A percentile compares a stretch with the other conserved stretches of the same genome.
These are phyloP conservation scores for Amphiduros pacificus DNA, from an alignment of 2,888 invertebrate genomes.

Conservation along the genomic window DNA sequence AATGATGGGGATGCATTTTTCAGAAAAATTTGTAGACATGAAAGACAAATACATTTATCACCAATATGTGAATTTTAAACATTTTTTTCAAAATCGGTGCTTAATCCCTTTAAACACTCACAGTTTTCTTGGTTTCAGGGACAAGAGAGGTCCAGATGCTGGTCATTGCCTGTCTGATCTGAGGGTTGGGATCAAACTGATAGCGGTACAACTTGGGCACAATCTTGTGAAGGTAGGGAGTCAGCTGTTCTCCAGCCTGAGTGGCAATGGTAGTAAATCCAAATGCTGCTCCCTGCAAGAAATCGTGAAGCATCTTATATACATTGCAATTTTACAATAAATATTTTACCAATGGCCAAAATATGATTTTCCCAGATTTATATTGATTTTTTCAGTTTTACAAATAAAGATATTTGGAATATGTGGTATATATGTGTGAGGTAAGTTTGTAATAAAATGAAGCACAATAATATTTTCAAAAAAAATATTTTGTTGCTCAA, in stretches of 20 bases:
- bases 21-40: too few species aligned
- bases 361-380: background rate
- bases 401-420: too few species aligned
- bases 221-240: conserved; percentile 80
- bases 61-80: too few species aligned
- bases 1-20: too few species aligned
- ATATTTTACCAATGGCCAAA: background rate
- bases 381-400: background rate
- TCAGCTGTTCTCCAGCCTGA: conserved; percentile 80
- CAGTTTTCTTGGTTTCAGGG: conserved; percentile 79
- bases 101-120: conserved; percentile 59
- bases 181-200: conserved; percentile 90
- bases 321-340: background rate
- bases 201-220: conserved; percentile 84
- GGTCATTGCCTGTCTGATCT: conserved; percentile 89
- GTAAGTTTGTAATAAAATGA: background rate
- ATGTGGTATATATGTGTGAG: too few species aligned
- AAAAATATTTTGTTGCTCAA: background rate
- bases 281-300: conserved; percentile 87
- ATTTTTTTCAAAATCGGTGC: background rate
- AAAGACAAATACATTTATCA: too few species aligned
- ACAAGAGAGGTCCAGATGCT: conserved; percentile 93
- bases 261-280: conserved; percentile 86
- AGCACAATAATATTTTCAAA: background rate
- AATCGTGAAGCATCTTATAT: too few species aligned